Base-by-base conservation (phyloP, 2,797 vertebrate genomes). In the Hoplostethus atlanticus region DNA sequence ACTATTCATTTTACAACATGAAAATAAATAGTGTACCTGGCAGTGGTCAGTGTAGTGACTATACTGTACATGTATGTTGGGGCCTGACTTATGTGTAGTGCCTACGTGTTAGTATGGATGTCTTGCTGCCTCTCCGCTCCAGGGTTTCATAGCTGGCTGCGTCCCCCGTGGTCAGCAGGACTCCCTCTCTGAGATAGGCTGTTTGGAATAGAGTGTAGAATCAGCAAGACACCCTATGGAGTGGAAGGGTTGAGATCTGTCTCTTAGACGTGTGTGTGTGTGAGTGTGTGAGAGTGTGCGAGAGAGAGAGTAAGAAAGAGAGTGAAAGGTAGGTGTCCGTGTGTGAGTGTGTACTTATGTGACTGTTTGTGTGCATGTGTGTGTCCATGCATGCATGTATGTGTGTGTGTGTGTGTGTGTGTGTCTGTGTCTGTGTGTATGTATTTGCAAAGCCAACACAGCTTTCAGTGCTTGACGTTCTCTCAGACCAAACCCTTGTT, bases 151-250 rank as follows among this genome's bases (percentile, higher is more conserved):
- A 71, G 61, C 75, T 76, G 77, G 64, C 68, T 82, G 73, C 61
- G 4, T 83, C 82, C 65, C 17, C 76, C 15, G 12, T 75, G 76
- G 77, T 85, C 75, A 77, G 80, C 79, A 73, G 66, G 68, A 66
- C 64, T 65, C 52, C 47, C 11, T 42, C 34, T 44, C n/a, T 53
- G 1, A 53, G 51, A 28, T 53, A 7, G 25, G 42, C 59, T 69
- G 54, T 61, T 51, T 69, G 52, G 50, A 44, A 40, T 40, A 47
- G 53, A 73, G 38, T 69, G 73, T 65, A 34, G 64, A 70, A 70
- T 75, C 75, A 83, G 73, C 77, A 71, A 61, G 57, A 62, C 34
- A 8, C 47, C 13, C 5, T 31, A 17, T 59, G 56, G 34, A 40
- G 5, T 2, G 7, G 17, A 17, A 40, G 34, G 34, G 40, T 12